Evolutionary conservation across 1,140 invertebrate genomes (phyloP).

Genomic region (Holotrichia oblita): DNA sequence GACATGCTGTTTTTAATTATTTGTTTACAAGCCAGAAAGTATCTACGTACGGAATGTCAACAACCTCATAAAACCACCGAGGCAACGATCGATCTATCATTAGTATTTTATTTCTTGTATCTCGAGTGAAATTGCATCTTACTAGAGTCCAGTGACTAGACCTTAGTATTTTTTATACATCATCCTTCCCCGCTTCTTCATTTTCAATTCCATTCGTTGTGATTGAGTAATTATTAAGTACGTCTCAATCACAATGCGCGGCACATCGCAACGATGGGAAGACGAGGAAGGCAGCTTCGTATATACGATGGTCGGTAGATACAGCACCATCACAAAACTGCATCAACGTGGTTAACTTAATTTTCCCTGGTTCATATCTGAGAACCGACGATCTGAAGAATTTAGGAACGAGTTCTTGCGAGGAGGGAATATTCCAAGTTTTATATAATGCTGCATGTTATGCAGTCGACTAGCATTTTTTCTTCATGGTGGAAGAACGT

Average conservation of each 20-base stretch:
- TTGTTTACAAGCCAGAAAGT: background rate
- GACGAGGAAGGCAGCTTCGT: background rate
- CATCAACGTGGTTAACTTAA: slow-evolving; percentile 16
- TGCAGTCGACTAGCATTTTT: slow-evolving; percentile 1
- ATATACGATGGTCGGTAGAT: background rate
- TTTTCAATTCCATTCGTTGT: slow-evolving; percentile 37
- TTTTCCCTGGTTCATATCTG: slow-evolving; percentile 14
- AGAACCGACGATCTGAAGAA: slow-evolving; percentile 1
- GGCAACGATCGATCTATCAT: slow-evolving; percentile 10
- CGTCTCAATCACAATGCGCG: slow-evolving; percentile 46
- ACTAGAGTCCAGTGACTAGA: background rate
- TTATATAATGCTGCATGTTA: slow-evolving; percentile 11
- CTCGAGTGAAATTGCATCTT: background rate
- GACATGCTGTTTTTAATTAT: slow-evolving; percentile 30
- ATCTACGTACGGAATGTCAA: slow-evolving; percentile 19
- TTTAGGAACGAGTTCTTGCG: background rate
- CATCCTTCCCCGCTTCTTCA: background rate
- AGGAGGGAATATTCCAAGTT: slow-evolving; percentile 15
- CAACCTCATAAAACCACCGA: slow-evolving; percentile 25
- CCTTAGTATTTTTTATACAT: background rate
- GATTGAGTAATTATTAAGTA: slow-evolving; percentile 51
- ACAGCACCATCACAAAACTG: background rate
- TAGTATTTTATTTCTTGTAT: slow-evolving; percentile 4
- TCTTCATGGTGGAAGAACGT: slow-evolving; percentile 20
- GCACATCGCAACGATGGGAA: background rate